A percentile compares a stretch with the other conserved stretches of the same genome.
phyloP scores from a whole-genome alignment of 1,140 invertebrate genomes.

The Mercenaria mercenaria region DNA sequence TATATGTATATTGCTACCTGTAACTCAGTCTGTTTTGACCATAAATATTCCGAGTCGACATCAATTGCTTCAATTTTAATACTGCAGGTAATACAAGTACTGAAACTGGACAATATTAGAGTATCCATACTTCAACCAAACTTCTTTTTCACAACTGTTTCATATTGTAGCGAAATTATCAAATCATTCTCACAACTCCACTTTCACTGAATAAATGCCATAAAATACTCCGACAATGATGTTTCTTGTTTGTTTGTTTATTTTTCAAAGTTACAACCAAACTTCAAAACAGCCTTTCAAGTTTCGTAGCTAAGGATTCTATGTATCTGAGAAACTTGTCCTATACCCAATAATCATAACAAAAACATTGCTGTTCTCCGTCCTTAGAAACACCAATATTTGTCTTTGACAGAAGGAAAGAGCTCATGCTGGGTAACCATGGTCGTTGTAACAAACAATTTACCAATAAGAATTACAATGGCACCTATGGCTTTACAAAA shows the following conservation, averaged over 20 bases:
- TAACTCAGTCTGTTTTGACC: slow-evolving; percentile 52
- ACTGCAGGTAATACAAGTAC: slow-evolving; percentile 47
- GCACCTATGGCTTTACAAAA: no score
- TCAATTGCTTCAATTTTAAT: slow-evolving; percentile 40
- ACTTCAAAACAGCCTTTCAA: no score
- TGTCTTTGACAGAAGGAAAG: background rate
- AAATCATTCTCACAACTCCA: no score
- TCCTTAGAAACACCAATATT: background rate
- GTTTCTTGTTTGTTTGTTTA: no score
- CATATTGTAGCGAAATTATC: no score
- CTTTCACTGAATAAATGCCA: no score
- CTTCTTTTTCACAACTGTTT: background rate
- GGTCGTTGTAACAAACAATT: background rate
- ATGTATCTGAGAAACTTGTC: no score
- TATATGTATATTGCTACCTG: no score
- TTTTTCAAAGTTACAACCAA: no score
- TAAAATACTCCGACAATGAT: no score
- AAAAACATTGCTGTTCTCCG: background rate
- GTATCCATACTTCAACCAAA: slow-evolving; percentile 35
- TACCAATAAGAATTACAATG: background rate
- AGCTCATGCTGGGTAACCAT: background rate
- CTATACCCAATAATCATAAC: no score
- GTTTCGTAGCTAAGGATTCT: no score
- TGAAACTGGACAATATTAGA: slow-evolving; percentile 53
- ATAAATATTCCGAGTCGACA: slow-evolving; percentile 39